Percentiles rank a stretch among this genome's conserved stretches.
These are phyloP conservation scores for Antedon mediterranea DNA, from an alignment of 53 echinoderm and acorn worm genomes.

Conservation along the genomic window DNA sequence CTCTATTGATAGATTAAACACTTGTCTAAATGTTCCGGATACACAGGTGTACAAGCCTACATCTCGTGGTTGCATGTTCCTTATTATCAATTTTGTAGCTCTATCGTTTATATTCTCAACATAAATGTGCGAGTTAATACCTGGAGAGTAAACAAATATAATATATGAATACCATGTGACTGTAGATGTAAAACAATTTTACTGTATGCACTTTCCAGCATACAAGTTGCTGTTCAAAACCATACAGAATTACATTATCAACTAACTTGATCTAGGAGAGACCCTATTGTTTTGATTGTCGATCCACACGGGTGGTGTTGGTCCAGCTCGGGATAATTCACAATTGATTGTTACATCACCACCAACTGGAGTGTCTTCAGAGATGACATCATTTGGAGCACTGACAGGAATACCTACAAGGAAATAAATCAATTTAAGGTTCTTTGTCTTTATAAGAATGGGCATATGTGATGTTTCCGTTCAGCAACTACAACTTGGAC, in stretches of 20 bases:
- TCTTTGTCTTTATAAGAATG: too few species aligned
- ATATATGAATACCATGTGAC: too few species aligned
- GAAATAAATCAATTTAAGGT: too few species aligned
- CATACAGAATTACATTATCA: too few species aligned
- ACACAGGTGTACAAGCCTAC: slow-evolving; percentile 59
- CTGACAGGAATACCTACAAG: background rate
- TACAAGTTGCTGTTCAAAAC: too few species aligned
- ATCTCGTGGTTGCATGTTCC: slow-evolving; percentile 30
- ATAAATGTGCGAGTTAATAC: slow-evolving; percentile 7
- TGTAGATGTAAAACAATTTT: too few species aligned
- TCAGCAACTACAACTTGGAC: too few species aligned
- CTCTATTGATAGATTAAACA: background rate
- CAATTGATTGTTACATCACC: background rate
- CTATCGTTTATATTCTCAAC: slow-evolving; percentile 4
- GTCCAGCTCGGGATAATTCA: background rate
- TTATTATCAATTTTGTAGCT: slow-evolving; percentile 37
- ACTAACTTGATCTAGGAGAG: background rate
- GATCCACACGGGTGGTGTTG: background rate
- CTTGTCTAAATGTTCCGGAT: background rate
- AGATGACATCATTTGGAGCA: background rate
- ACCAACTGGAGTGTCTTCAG: background rate
- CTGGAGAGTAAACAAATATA: background rate
- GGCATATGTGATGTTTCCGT: too few species aligned
- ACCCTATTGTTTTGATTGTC: background rate
- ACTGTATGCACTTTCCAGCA: too few species aligned